Percentiles rank a stretch among this genome's conserved stretches.
phyloP scores from a whole-genome alignment of 1,140 invertebrate genomes.

The Thaumetopoea pityocampa region DNA sequence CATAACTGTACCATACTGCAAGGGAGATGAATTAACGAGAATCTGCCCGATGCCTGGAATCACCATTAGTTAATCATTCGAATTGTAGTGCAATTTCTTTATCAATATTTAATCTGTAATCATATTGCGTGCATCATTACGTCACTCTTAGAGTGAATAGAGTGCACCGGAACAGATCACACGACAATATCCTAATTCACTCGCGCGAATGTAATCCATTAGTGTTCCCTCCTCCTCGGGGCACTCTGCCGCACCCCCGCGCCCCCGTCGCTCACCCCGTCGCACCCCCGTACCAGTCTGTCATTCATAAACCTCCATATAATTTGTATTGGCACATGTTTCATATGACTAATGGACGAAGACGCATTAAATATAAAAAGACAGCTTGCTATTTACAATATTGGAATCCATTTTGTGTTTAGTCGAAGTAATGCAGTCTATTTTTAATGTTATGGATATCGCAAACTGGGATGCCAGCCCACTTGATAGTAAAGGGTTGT shows the following conservation, averaged over 20 bases:
- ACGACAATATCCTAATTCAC: slow-evolving; percentile 75
- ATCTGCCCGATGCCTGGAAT: not conserved
- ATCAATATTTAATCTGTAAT: slow-evolving; percentile 48
- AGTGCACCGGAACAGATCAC: slow-evolving; percentile 67
- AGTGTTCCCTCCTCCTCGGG: slow-evolving; percentile 38
- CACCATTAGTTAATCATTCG: slow-evolving; percentile 22
- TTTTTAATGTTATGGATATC: too few relatives aligned
- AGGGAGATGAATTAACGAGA: slow-evolving; percentile 3
- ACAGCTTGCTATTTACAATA: slow-evolving; percentile 46
- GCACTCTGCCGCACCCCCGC: slow-evolving; percentile 18
- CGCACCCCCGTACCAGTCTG: slow-evolving; percentile 33
- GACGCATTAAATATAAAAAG: slow-evolving; percentile 56
- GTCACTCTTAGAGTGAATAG: slow-evolving; percentile 18
- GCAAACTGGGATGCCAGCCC: too few relatives aligned
- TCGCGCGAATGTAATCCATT: slow-evolving; percentile 73
- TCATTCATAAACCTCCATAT: slow-evolving; percentile 74
- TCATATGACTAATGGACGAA: slow-evolving; percentile 72
- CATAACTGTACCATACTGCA: too few relatives aligned
- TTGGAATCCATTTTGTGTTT: slow-evolving; percentile 36
- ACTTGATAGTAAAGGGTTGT: too few relatives aligned
- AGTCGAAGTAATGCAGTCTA: too few relatives aligned
- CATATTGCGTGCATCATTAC: slow-evolving; percentile 25
- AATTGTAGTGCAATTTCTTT: too few relatives aligned
- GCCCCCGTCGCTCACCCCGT: slow-evolving; percentile 15
- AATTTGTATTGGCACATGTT: slow-evolving; percentile 75